These are phyloP conservation scores for Calameuta pallipes DNA, from an alignment of 2,888 invertebrate genomes.

Conservation along the genomic window DNA sequence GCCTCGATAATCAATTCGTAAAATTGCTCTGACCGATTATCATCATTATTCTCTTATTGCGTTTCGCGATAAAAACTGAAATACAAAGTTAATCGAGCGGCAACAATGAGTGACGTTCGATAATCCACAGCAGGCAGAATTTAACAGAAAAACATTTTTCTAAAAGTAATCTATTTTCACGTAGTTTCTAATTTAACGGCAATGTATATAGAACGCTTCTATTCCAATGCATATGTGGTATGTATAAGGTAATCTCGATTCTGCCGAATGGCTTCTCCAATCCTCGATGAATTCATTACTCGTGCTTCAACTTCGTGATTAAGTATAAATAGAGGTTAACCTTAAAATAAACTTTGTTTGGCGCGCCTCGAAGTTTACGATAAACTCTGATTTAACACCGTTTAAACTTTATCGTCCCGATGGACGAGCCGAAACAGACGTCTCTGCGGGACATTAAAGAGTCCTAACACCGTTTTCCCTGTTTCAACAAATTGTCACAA, in stretches of 20 bases:
- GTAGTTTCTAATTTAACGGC: neutral
- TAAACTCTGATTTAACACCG: conserved; percentile 26
- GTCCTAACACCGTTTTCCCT: neutral
- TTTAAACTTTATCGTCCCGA: neutral
- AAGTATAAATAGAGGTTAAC: conserved; percentile 21
- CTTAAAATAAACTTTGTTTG: conserved; percentile 27
- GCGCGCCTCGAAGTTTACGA: conserved; percentile 23
- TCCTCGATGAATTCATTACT: neutral
- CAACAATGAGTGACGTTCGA: neutral
- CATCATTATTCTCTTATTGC: neutral
- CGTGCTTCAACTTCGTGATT: neutral
- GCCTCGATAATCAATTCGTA: too few relatives aligned
- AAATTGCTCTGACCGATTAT: neutral
- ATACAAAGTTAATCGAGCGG: neutral
- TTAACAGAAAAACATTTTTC: neutral
- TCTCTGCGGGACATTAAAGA: neutral
- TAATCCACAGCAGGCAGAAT: neutral
- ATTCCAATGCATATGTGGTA: neutral
- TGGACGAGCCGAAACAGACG: neutral
- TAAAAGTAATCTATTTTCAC: neutral
- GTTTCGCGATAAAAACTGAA: neutral
- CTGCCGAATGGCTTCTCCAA: neutral
- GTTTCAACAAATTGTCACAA: neutral
- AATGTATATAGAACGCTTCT: too few relatives aligned
- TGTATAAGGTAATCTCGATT: neutral